Percentiles rank a stretch among this genome's conserved stretches.
These are phyloP conservation scores for Tyto alba DNA, from an alignment of 2,113 vertebrate genomes.

Conservation along the genomic window DNA sequence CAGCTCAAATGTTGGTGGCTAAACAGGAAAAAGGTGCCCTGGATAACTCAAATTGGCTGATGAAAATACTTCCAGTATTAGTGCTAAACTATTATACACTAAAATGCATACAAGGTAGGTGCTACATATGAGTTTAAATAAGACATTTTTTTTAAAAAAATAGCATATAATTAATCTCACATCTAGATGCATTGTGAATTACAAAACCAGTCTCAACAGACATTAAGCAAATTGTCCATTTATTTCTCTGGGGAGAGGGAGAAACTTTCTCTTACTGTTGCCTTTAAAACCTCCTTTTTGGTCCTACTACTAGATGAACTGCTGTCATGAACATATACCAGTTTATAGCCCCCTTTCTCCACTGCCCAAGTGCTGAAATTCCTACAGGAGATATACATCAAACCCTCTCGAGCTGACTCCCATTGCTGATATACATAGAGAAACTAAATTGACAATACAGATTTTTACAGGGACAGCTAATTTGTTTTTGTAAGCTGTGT, in stretches of 20 bases:
- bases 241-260: background rate
- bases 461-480: background rate
- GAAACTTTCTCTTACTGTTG: background rate
- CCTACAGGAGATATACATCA: background rate
- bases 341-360: background rate
- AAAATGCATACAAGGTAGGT: background rate
- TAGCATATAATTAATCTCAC: background rate
- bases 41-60: background rate
- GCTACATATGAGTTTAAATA: background rate
- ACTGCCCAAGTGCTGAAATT: background rate
- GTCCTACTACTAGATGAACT: background rate
- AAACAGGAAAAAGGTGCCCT: background rate
- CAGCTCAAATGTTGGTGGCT: background rate
- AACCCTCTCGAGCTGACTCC: background rate
- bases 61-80: background rate
- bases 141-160: background rate
- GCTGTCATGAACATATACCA: background rate
- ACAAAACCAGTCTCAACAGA: background rate
- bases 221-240: background rate
- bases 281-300: background rate
- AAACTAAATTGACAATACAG: background rate
- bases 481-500: background rate
- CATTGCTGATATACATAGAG: background rate
- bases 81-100: background rate
- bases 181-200: background rate